Evolutionary conservation across 2,888 invertebrate species (phyloP), one percentile per base, ranked within the genome.

Genomic region (Ypsolopha scabrella): DNA sequence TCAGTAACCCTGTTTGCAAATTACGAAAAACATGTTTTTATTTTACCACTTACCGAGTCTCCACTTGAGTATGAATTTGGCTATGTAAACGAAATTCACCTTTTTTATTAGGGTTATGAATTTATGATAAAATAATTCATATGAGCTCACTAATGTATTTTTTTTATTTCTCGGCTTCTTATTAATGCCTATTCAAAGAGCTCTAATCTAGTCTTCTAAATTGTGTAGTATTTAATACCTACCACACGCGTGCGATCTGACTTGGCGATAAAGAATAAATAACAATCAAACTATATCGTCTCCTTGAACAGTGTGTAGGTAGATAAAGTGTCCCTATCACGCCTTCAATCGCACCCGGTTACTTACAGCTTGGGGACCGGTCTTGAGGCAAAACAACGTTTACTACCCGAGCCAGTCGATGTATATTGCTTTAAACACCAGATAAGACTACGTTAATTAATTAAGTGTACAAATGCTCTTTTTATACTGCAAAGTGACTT

Each of bases 221-320:
- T 24, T 24, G 2, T 24, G 24, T 4, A 24, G 24, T 24, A 24
- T n/a, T n/a, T n/a, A 4, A 24, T 24, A 24, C 34, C 46, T 35
- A 35, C 34, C 37, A 36, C 70, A 69, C 58, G 59, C 62, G 41
- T 41, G 54, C 68, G 72, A 75, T 73, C 67, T 60, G 57, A 8
- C 24, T 10, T 3, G 59, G 58, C 66, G 75, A 77, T 76, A 75
- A 68, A 68, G 65, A 65, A 72, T 77, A 77, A 76, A 78, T 76
- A 78, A 75, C 73, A 74, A 78, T 76, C 78, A 70, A 59, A 65
- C 63, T 66, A 65, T 75, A 74, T 74, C 55, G 47, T 46, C 54
- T 50, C 53, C 48, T 52, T 51, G 54, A 55, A 53, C 55, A 49
- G 54, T 57, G 50, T 51, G 56, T 52, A 54, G 36, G 37, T 14